phyloP scores from a whole-genome alignment of 2,888 invertebrate species.

The Ichneumoninae sp. region DNA sequence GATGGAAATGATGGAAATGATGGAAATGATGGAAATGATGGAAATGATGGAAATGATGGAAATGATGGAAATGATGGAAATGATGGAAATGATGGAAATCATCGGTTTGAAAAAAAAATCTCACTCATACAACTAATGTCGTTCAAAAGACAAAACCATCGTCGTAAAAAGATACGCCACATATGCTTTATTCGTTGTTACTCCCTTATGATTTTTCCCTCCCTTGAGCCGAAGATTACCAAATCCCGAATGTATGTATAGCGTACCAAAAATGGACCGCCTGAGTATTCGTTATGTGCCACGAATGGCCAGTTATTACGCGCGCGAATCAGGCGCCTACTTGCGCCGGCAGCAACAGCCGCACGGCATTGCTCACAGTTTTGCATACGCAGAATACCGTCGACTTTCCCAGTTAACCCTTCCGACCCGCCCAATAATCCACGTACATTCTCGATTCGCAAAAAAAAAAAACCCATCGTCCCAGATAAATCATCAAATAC shows the following conservation, averaged over 20 bases:
- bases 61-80: too few species aligned
- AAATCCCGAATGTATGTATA: conserved; percentile 11
- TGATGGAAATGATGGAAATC: too few species aligned
- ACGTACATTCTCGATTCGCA: conserved; percentile 4
- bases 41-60: too few species aligned
- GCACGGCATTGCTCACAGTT: conserved; percentile 44
- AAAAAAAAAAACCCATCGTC: too few species aligned
- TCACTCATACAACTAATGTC: background rate
- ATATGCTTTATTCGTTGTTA: conserved; percentile 27
- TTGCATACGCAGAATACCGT: conserved; percentile 59
- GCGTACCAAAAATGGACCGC: conserved; percentile 59
- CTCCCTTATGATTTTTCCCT: background rate
- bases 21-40: too few species aligned
- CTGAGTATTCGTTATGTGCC: conserved; percentile 77
- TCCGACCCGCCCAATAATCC: conserved; percentile 26
- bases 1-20: too few species aligned
- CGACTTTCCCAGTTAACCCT: conserved; percentile 33
- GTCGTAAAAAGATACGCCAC: conserved; percentile 25
- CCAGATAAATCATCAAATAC: too few species aligned
- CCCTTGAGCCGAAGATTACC: conserved; percentile 4
- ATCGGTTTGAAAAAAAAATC: background rate
- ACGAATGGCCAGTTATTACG: conserved; percentile 76
- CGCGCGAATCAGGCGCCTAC: conserved; percentile 74
- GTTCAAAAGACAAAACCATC: conserved; percentile 12
- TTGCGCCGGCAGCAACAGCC: conserved; percentile 58